Percentiles rank a stretch among this genome's conserved stretches.
Evolutionary conservation across 64 coral and sea anemone genomes (phyloP).

Genomic region (Platygyra sinensis): DNA sequence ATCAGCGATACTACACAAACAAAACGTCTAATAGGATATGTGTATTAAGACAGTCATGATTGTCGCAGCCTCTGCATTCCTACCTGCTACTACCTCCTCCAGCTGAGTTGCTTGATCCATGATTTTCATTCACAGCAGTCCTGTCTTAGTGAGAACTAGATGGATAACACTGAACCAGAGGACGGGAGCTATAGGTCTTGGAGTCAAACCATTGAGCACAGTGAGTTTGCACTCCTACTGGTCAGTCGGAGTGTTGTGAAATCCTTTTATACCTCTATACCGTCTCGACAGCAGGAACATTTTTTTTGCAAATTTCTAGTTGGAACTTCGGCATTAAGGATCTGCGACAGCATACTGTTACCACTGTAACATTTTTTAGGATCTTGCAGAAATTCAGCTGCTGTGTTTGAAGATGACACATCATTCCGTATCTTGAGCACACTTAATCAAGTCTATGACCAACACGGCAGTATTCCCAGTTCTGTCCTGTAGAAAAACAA

Average conservation of each 20-base stretch:
- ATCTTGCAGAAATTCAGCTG: too few relatives aligned
- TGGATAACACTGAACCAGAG: constrained; percentile 8
- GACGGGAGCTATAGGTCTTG: constrained; percentile 9
- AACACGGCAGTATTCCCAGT: constrained; percentile 94
- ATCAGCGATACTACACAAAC: too few relatives aligned
- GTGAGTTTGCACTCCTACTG: not conserved
- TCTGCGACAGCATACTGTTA: too few relatives aligned
- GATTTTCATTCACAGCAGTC: not conserved
- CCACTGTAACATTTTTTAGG: too few relatives aligned
- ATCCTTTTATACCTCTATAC: too few relatives aligned
- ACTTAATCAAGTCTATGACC: constrained; percentile 80
- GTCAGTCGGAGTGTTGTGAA: too few relatives aligned
- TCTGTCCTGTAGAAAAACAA: constrained; percentile 94
- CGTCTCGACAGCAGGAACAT: too few relatives aligned
- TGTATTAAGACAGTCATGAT: not conserved
- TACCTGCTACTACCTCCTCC: constrained; percentile 1
- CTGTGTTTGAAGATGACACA: too few relatives aligned
- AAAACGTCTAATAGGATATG: too few relatives aligned
- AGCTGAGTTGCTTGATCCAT: not conserved
- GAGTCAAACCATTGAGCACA: not conserved
- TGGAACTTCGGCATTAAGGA: too few relatives aligned
- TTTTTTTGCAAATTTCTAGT: too few relatives aligned
- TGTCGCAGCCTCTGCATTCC: not conserved
- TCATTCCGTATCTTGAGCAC: constrained; percentile 48
- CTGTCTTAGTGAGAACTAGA: constrained; percentile 8